Evolutionary conservation across 2,888 invertebrate species (phyloP).

Genomic region (Candidula unifasciata): DNA sequence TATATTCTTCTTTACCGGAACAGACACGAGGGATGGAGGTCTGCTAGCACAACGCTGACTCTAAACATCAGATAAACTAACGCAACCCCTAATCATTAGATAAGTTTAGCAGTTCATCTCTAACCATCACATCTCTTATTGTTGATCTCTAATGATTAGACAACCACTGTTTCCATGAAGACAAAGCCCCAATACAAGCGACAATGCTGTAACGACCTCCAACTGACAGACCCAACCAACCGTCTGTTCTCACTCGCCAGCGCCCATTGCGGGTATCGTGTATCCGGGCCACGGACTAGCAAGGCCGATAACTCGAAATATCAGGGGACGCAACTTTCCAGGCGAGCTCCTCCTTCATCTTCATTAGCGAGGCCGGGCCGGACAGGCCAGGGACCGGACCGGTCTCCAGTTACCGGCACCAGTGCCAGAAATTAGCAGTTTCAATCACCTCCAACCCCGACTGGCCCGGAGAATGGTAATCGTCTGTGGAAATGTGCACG

Average conservation of each 20-base stretch:
- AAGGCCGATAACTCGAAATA: background rate
- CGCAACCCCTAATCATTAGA: too few species aligned
- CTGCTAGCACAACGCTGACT: too few species aligned
- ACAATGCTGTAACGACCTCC: too few species aligned
- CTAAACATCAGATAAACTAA: too few species aligned
- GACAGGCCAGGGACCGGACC: conserved; percentile 8
- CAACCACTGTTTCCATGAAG: too few species aligned
- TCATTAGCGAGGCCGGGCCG: conserved; percentile 5
- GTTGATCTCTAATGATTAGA: too few species aligned
- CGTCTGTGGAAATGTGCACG: background rate
- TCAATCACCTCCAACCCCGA: background rate
- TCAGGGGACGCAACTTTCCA: background rate
- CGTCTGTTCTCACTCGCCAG: background rate
- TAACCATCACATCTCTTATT: too few species aligned
- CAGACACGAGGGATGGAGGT: too few species aligned
- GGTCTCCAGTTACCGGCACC: conserved; percentile 2
- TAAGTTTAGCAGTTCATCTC: too few species aligned
- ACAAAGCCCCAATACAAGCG: too few species aligned
- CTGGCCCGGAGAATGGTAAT: background rate
- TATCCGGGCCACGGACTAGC: background rate
- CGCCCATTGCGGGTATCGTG: background rate
- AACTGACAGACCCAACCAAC: too few species aligned
- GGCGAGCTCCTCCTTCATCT: conserved; percentile 6
- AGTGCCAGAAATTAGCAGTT: conserved; percentile 6
- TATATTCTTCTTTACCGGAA: too few species aligned